Base-by-base conservation (phyloP, 2,888 invertebrate species). In the Ormyrus labotus region DNA sequence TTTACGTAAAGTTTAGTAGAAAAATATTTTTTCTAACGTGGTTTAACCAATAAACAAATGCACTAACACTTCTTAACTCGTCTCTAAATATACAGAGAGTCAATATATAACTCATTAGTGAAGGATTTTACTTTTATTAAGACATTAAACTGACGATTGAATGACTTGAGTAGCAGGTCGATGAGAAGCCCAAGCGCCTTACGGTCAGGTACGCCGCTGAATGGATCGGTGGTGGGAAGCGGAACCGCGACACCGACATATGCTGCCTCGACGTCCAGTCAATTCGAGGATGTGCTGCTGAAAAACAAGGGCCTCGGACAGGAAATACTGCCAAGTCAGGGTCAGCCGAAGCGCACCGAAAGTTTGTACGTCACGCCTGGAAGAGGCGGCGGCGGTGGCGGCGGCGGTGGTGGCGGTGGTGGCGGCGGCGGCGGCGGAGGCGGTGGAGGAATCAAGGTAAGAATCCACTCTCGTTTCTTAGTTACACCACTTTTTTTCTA, bases 261-360 rank as follows among this genome's bases (percentile, higher is more conserved):
- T 72, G 90, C 92, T 68, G 92, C 93, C 11, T 92, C 93, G 47
- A 88, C 87, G 51, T 87, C 90, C 70, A 87, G 86, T 60, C 96
- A 96, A 60, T 96, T 97, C 90, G 97, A 97, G 90, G 96, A 96
- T 76, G 94, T 96, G 74, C 93, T 96, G 82, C 89, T 97, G 87
- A 93, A 95, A 88, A 96, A 96, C 90, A 93, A 96, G 87, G 95
- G 93, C 84, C 93, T 97, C 78, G 96, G 96, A 82, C 97, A 97
- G 92, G 97, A 97, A 90, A 97, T 97, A 90, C 94, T 96, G 87
- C 96, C 97, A 82, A 97, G 97, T 85, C 95, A 94, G 81, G 95
- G 95, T 87, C 96, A 97, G 91, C 97, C 97, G 80, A 97, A 97
- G 91, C 94, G 97, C 88, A 97, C 97, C 83, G 97, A 97, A 92